Conservation (phyloP, 2,888 invertebrate species). For the Exephanes ischioxanthus region DNA sequence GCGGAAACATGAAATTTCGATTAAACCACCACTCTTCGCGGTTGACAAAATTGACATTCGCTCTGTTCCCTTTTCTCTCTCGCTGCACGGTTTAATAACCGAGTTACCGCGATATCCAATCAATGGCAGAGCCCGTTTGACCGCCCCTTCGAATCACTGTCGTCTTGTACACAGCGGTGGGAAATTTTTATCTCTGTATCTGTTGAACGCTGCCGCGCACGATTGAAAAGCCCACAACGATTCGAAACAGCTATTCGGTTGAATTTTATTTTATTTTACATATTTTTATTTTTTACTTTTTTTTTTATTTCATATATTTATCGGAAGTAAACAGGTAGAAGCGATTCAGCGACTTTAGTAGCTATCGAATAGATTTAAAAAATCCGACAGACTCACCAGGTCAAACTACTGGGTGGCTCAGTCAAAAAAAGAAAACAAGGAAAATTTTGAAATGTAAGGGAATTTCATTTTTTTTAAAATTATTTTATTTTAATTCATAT, state of each 20-base stretch:
- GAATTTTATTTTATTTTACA: too few species aligned
- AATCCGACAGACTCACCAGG: not conserved
- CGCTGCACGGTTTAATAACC: constrained; percentile 55
- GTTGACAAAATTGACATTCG: constrained; percentile 67
- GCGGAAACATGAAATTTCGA: constrained; percentile 74
- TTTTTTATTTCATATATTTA: not conserved
- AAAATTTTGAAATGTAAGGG: too few species aligned
- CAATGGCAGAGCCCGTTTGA: constrained; percentile 29
- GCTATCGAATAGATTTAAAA: not conserved
- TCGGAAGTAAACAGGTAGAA: not conserved
- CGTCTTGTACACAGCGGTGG: constrained; percentile 34
- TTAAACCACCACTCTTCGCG: constrained; percentile 68
- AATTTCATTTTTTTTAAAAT: too few species aligned
- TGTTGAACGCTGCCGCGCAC: not conserved
- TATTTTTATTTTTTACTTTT: not conserved
- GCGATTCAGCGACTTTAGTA: not conserved
- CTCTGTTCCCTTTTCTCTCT: constrained; percentile 20
- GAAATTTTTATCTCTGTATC: constrained; percentile 27
- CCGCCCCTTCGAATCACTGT: constrained; percentile 52
- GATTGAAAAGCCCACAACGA: not conserved
- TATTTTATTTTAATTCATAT: too few species aligned
- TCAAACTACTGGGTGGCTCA: too few species aligned
- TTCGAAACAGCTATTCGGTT: not conserved
- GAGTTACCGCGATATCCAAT: constrained; percentile 66
- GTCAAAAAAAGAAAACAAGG: too few species aligned